Percentiles rank a stretch among this genome's conserved stretches.
These are phyloP conservation scores for Xenopus tropicalis DNA, from an alignment of 2,113 vertebrate species.

Conservation along the genomic window UCB_Xtro_10.0 CM004449.2:14039501-14040000, in stretches of 20 bases:
- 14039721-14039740: slow-evolving; percentile 2
- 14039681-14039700: slow-evolving; percentile 4
- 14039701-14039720: slow-evolving; percentile 27
- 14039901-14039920: slow-evolving; percentile 32
- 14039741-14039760: slow-evolving; percentile 17
- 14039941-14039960: neutral
- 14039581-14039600: neutral
- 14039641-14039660: neutral
- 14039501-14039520: too few relatives aligned
- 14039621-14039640: neutral
- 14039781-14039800: slow-evolving; percentile 34
- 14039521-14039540: too few relatives aligned
- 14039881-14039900: slow-evolving; percentile 37
- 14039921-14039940: slow-evolving; percentile 26
- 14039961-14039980: too few relatives aligned
- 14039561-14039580: too few relatives aligned
- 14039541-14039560: too few relatives aligned
- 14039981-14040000: too few relatives aligned
- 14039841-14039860: slow-evolving; percentile 39
- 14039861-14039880: slow-evolving; percentile 23
- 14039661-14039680: slow-evolving; percentile 29
- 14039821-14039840: slow-evolving; percentile 22
- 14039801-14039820: slow-evolving; percentile 32
- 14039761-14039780: neutral
- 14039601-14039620: neutral